These are phyloP conservation scores for Eclectus roratus DNA, from an alignment of 2,113 vertebrate species.

Conservation along the genomic window DNA sequence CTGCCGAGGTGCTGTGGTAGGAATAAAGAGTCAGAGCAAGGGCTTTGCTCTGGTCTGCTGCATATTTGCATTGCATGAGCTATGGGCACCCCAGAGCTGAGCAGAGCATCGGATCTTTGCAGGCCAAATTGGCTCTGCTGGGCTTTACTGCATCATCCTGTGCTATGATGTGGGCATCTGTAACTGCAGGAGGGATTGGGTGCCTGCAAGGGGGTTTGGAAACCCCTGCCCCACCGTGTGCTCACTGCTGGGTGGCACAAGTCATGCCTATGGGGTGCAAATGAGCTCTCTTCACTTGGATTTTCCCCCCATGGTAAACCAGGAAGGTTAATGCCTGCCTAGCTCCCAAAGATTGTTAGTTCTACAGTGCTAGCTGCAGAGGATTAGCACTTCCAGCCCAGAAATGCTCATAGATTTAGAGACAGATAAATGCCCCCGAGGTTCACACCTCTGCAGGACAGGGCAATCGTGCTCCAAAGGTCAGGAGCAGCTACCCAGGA, in stretches of 20 bases:
- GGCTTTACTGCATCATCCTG: neutral
- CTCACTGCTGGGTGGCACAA: rapidly evolving
- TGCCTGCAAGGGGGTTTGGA: neutral
- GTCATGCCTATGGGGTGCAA: neutral
- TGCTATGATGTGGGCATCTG: neutral
- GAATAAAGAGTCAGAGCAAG: neutral
- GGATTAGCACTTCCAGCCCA: neutral
- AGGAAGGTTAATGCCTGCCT: rapidly evolving
- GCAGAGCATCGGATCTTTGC: neutral
- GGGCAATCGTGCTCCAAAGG: neutral
- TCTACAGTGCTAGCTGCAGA: neutral
- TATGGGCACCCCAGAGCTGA: neutral
- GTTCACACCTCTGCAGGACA: neutral
- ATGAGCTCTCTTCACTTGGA: neutral
- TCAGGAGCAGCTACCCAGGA: neutral
- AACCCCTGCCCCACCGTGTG: rapidly evolving
- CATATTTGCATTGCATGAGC: constrained; percentile 32
- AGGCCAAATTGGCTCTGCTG: neutral
- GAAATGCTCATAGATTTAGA: neutral
- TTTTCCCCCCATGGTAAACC: neutral
- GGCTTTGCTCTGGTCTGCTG: neutral
- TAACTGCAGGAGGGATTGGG: neutral
- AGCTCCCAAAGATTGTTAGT: neutral
- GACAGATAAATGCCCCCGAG: rapidly evolving
- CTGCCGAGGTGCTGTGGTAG: neutral